Evolutionary conservation across 2,797 vertebrate genomes (phyloP).

Genomic region (Cirrhinus mrigala): DNA sequence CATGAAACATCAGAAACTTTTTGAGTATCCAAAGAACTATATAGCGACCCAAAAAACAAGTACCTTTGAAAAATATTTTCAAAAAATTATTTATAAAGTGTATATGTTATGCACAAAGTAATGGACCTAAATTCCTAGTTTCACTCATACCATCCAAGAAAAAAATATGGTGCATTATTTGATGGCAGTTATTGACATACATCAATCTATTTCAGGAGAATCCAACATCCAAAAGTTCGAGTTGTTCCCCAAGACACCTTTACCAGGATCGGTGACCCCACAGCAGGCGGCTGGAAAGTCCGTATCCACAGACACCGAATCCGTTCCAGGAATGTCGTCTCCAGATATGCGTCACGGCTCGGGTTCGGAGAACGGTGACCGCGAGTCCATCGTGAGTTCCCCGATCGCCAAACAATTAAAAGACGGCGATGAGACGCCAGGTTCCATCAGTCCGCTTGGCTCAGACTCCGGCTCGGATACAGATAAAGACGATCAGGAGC

Average conservation of each 20-base stretch:
- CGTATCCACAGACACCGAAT: conserved; percentile 87
- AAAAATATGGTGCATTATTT: not conserved
- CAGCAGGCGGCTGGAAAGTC: conserved; percentile 86
- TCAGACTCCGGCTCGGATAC: conserved; percentile 94
- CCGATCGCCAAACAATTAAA: conserved; percentile 87
- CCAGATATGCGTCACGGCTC: conserved; percentile 90
- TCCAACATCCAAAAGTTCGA: conserved; percentile 95
- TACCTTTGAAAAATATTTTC: not conserved
- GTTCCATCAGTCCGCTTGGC: conserved; percentile 93
- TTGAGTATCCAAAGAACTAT: not conserved
- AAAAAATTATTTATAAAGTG: not conserved
- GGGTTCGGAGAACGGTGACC: conserved; percentile 94
- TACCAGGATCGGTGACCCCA: conserved; percentile 80
- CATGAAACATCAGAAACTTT: not conserved
- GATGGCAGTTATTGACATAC: not conserved
- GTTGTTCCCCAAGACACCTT: conserved; percentile 88
- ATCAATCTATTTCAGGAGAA: conserved; percentile 74
- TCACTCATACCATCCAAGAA: not conserved
- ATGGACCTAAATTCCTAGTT: not conserved
- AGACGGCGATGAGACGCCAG: conserved; percentile 90
- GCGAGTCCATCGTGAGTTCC: conserved; percentile 91
- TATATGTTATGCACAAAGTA: not conserved
- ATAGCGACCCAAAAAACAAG: not conserved
- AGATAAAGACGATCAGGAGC: conserved; percentile 89
- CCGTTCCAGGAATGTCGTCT: conserved; percentile 88